Evolutionary conservation across 2,113 vertebrate genomes (phyloP).

Genomic region (Sapayoa aenigma): DNA sequence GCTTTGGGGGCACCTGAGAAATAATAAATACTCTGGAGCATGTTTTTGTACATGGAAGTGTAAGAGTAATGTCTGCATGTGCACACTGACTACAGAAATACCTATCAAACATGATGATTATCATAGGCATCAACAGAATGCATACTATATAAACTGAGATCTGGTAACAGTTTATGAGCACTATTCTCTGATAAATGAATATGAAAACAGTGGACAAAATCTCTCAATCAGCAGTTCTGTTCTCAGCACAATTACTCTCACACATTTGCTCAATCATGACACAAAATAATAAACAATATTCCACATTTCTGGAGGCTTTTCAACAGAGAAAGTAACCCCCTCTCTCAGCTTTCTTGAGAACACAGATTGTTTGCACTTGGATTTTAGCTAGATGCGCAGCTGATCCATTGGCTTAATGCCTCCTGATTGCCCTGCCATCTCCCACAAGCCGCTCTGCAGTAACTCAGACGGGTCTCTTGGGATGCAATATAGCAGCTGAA

Average conservation of each 20-base stretch:
- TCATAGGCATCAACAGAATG: neutral
- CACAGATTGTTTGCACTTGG: neutral
- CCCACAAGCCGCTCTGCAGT: neutral
- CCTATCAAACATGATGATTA: neutral
- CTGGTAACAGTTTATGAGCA: neutral
- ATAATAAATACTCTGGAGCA: neutral
- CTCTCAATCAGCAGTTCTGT: neutral
- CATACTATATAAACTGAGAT: neutral
- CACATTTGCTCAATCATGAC: neutral
- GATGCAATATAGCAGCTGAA: neutral
- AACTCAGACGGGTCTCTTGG: neutral
- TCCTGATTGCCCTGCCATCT: neutral
- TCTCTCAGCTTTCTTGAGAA: neutral
- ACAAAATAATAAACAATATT: neutral
- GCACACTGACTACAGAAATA: neutral
- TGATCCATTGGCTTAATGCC: neutral
- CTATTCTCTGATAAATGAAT: fast-evolving
- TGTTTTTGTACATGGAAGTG: fast-evolving
- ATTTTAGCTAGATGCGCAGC: neutral
- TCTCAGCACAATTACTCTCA: neutral
- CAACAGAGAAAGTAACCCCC: neutral
- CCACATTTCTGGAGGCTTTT: neutral
- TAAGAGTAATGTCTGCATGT: neutral
- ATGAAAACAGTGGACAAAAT: neutral
- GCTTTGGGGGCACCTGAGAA: fast-evolving